Evolutionary conservation across 2,888 invertebrate species (phyloP), one percentile per base, ranked within the genome.

Genomic region (Pseudeuparius sepicola): DNA sequence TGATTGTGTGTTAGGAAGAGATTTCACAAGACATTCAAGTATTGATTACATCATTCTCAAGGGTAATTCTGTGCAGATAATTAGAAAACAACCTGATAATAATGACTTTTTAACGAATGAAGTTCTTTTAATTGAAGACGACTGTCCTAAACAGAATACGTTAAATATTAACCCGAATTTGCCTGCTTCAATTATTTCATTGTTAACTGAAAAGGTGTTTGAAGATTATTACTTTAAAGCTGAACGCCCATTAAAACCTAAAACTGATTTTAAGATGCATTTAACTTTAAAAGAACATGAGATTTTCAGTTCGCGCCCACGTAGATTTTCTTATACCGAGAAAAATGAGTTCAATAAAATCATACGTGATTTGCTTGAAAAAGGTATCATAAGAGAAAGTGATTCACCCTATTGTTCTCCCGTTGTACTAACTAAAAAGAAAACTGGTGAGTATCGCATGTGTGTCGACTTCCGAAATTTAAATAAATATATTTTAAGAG

Each of bases 401-500:
- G 51, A 46, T 52, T 51, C 50, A 3, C 45, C 45, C n/a, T 51
- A 48, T 39, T 42, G 44, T 15, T 44, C 42, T 14, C 45, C 50
- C 1, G 47, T 53, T 14, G 47, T 52, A 3, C 23, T 50, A 11
- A 40, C 46, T 5, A 32, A 37, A 12, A 54, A 52, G 39, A 52
- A 50, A 35, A 44, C 34, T 9, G 50, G 52, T 18, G 50, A 49
- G 4, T 27, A 37, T 7, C 31, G 53, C 7, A 37, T 52, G 35
- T 52, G 52, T 37, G 40, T 53, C 1, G 52, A 56, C 38, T 54
- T 46, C 30, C 28, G 52, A 2, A 37, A 39, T 12, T 29, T 55
- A 14, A 54, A 54, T 32, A 45, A 45, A 31, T 37, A 45, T 6
- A 51, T 46, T 5, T 34, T 48, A 14, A 43, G 40, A 27, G 47